These are phyloP conservation scores for Himalopsyche phryganea DNA, from an alignment of 1,140 invertebrate species.

Conservation along the genomic window DNA sequence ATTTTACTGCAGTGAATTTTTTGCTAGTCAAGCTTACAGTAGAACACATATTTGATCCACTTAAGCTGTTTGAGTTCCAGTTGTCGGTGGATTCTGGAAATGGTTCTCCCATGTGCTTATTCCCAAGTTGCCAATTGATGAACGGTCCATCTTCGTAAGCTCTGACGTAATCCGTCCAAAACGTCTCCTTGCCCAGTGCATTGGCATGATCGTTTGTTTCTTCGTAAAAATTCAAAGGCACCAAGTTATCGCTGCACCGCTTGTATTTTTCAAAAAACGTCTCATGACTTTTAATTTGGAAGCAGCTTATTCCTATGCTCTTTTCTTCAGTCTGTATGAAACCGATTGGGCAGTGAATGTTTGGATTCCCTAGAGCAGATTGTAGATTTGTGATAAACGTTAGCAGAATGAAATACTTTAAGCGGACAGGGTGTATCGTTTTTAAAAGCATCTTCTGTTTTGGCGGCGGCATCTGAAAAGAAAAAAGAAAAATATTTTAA, in stretches of 20 bases:
- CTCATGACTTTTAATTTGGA: slow-evolving; percentile 41
- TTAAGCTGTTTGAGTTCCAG: slow-evolving; percentile 25
- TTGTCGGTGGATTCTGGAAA: not conserved
- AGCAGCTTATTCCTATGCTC: slow-evolving; percentile 29
- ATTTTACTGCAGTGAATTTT: slow-evolving; percentile 41
- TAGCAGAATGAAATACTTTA: too few species aligned
- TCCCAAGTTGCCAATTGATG: slow-evolving; percentile 41
- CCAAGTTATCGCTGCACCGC: slow-evolving; percentile 43
- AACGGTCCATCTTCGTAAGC: slow-evolving; percentile 45
- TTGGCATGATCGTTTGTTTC: slow-evolving; percentile 36
- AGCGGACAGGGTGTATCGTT: too few species aligned
- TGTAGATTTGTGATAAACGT: too few species aligned
- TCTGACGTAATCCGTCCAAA: slow-evolving; percentile 47
- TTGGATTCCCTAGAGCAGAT: too few species aligned
- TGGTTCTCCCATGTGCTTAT: slow-evolving; percentile 18
- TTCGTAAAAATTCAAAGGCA: slow-evolving; percentile 37
- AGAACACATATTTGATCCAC: slow-evolving; percentile 36
- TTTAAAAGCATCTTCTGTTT: too few species aligned
- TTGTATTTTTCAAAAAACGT: slow-evolving; percentile 39
- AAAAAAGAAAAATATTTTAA: too few species aligned
- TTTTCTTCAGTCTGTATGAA: slow-evolving; percentile 3
- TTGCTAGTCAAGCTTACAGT: slow-evolving; percentile 32
- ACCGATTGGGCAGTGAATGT: slow-evolving; percentile 24
- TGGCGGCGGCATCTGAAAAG: not conserved
- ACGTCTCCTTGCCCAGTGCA: slow-evolving; percentile 34